These are phyloP conservation scores for Cryptophagus acutangulus DNA, from an alignment of 2,888 invertebrate species.

Conservation along the genomic window DNA sequence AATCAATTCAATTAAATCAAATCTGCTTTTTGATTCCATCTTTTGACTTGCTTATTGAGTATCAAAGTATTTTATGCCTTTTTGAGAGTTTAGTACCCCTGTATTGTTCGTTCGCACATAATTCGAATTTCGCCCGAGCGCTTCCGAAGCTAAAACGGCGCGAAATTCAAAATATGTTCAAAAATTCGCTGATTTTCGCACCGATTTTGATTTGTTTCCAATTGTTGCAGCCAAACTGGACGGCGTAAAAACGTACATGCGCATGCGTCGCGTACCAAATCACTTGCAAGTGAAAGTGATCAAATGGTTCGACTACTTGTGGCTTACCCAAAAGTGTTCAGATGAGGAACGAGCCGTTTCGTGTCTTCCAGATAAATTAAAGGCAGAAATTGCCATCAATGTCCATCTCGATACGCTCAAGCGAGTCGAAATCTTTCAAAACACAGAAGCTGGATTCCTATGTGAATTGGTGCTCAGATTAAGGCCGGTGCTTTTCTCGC, in stretches of 20 bases:
- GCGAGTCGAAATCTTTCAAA: slow-evolving; percentile 97
- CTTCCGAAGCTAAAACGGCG: too few relatives aligned
- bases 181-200: too few relatives aligned
- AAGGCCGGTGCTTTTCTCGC: slow-evolving; percentile 94
- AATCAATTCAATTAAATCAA: too few relatives aligned
- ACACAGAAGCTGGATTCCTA: slow-evolving; percentile 97
- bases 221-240: slow-evolving; percentile 88
- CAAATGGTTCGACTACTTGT: slow-evolving; percentile 99
- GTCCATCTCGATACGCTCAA: slow-evolving; percentile 97
- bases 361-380: slow-evolving; percentile 94
- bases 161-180: too few relatives aligned
- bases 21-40: too few relatives aligned
- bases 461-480: slow-evolving; percentile 93
- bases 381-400: slow-evolving; percentile 98
- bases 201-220: too few relatives aligned
- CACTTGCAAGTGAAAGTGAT: slow-evolving; percentile 96
- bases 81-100: too few relatives aligned
- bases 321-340: slow-evolving; percentile 97
- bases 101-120: too few relatives aligned
- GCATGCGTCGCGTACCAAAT: slow-evolving; percentile 90
- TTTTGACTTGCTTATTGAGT: too few relatives aligned
- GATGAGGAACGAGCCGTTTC: slow-evolving; percentile 95
- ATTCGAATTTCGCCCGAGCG: too few relatives aligned
- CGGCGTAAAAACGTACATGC: slow-evolving; percentile 98
- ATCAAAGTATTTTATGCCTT: too few relatives aligned